These are phyloP conservation scores for Anarrhichthys ocellatus DNA, from an alignment of 2,113 vertebrate genomes.

Conservation along the genomic window DNA sequence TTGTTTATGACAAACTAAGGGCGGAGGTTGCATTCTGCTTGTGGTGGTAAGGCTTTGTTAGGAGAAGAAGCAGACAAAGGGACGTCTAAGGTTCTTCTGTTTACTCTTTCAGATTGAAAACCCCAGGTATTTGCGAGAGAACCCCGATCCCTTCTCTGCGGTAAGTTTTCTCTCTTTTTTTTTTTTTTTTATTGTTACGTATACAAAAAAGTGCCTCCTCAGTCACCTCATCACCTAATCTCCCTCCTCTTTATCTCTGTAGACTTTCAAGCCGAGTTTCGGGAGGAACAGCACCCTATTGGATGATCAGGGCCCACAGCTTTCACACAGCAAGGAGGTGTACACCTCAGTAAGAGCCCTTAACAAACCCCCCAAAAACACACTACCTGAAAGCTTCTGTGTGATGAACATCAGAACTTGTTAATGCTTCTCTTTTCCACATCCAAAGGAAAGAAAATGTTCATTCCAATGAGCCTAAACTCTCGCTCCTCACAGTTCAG, in stretches of 20 bases:
- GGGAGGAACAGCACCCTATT: slow-evolving; percentile 77
- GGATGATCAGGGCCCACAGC: slow-evolving; percentile 73
- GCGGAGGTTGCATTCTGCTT: slow-evolving; percentile 51
- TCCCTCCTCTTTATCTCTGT: slow-evolving; percentile 46
- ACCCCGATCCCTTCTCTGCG: slow-evolving; percentile 85
- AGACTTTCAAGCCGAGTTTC: slow-evolving; percentile 78
- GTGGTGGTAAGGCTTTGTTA: slow-evolving; percentile 55
- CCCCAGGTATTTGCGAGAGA: slow-evolving; percentile 92
- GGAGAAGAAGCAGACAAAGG: slow-evolving; percentile 41
- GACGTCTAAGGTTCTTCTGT: slow-evolving; percentile 61
- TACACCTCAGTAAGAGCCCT: slow-evolving; percentile 19
- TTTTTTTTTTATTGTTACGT: background rate
- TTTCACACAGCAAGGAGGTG: slow-evolving; percentile 80
- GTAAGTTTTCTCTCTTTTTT: slow-evolving; percentile 81
- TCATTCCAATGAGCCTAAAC: slow-evolving; percentile 23
- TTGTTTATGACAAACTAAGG: slow-evolving; percentile 75
- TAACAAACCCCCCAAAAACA: background rate
- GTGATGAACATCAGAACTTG: slow-evolving; percentile 20
- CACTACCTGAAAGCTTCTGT: slow-evolving; percentile 5
- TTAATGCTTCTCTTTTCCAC: slow-evolving; percentile 5
- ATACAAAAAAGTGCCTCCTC: slow-evolving; percentile 16
- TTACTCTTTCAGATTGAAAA: slow-evolving; percentile 91
- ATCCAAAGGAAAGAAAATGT: slow-evolving; percentile 19
- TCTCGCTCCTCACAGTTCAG: slow-evolving; percentile 6
- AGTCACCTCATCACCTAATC: slow-evolving; percentile 6